phyloP scores from a whole-genome alignment of 2,797 vertebrate genomes.

The Thamnophis elegans region DNA sequence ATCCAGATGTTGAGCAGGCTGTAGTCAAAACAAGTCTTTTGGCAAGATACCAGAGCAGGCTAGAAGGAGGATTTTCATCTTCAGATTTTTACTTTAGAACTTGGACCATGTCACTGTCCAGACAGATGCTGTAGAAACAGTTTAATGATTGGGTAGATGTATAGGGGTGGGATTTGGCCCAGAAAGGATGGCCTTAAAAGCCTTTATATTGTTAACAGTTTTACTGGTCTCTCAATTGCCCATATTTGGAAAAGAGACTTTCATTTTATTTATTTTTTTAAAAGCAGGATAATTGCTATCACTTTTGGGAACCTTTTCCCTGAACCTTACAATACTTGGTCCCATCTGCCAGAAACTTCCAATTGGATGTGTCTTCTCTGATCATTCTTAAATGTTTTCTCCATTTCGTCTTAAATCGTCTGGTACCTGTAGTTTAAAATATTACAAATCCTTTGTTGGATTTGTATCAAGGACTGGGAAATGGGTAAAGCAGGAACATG shows the following conservation, averaged over 20 bases:
- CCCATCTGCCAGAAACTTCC: neutral
- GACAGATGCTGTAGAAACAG: constrained; percentile 2
- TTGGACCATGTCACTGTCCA: neutral
- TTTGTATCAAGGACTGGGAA: neutral
- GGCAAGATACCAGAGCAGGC: neutral
- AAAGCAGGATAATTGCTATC: neutral
- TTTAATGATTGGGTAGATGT: too few relatives aligned
- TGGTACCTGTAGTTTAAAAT: neutral
- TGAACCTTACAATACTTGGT: neutral
- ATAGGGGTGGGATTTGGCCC: neutral
- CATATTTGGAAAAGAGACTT: neutral
- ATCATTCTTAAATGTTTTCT: neutral
- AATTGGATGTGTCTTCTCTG: neutral
- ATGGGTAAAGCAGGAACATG: neutral
- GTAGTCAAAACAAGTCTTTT: constrained; percentile 17
- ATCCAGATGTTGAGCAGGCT: constrained; percentile 22
- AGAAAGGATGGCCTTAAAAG: neutral
- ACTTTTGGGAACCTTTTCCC: neutral
- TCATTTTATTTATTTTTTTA: neutral
- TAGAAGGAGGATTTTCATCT: neutral
- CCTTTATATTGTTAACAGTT: neutral
- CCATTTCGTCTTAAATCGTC: neutral
- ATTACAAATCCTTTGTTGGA: neutral
- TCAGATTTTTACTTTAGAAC: neutral
- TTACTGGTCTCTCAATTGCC: neutral